phyloP scores from a whole-genome alignment of 2,888 invertebrate species.

The Eilema caniola region DNA sequence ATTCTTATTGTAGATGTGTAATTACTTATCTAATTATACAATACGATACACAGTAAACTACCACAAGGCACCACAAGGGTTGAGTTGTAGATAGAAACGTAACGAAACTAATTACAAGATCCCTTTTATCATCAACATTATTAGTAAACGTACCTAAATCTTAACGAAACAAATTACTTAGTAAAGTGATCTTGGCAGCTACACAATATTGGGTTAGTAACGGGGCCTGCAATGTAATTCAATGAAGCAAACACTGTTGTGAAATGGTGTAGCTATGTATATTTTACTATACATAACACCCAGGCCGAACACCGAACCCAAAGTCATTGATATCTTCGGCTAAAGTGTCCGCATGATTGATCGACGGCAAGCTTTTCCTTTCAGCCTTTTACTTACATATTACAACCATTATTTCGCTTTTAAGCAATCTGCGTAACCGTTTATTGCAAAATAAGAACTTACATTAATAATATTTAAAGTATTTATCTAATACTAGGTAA shows the following conservation, averaged over 20 bases:
- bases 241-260: constrained; percentile 54
- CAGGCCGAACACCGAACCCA: constrained; percentile 32
- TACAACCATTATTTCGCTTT: constrained; percentile 61
- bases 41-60: constrained; percentile 24
- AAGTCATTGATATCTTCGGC: constrained; percentile 60
- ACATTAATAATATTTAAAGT: neutral
- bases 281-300: constrained; percentile 31
- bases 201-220: constrained; percentile 49
- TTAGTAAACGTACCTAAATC: constrained; percentile 42
- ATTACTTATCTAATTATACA: neutral
- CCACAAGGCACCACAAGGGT: constrained; percentile 28
- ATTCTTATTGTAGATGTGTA: neutral
- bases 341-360: constrained; percentile 74
- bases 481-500: neutral
- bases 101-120: constrained; percentile 25
- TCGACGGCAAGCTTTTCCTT: constrained; percentile 60
- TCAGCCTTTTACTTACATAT: constrained; percentile 53
- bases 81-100: constrained; percentile 25
- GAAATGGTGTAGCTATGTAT: constrained; percentile 28
- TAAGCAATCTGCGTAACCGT: constrained; percentile 51
- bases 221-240: constrained; percentile 52
- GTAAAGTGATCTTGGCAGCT: constrained; percentile 48
- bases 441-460: constrained; percentile 22
- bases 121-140: constrained; percentile 45
- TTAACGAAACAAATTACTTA: constrained; percentile 52